Conservation (phyloP, 2,888 invertebrate genomes). For the Physocephala rufipes region DNA sequence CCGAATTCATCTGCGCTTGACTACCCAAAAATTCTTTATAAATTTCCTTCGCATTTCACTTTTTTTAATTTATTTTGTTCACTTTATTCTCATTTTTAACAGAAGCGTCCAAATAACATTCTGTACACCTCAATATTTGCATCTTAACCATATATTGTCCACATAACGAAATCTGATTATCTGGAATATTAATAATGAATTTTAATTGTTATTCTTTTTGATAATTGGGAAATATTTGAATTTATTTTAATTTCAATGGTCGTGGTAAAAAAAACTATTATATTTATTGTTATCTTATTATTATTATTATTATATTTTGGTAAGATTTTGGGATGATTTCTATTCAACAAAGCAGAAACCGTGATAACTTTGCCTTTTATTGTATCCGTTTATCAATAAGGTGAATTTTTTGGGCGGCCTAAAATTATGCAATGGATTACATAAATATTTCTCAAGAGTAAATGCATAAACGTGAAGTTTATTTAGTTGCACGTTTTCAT, state of each 20-base stretch:
- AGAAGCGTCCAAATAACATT: too few relatives aligned
- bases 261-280: too few relatives aligned
- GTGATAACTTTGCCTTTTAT: too few relatives aligned
- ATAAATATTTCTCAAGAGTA: too few relatives aligned
- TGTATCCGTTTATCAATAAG: neutral
- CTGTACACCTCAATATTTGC: neutral
- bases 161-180: neutral
- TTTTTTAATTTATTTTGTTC: too few relatives aligned
- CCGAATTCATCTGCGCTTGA: too few relatives aligned
- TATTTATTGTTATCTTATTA: too few relatives aligned
- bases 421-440: constrained; percentile 8
- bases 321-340: neutral
- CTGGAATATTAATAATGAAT: neutral
- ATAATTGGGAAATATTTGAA: neutral
- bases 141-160: neutral
- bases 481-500: neutral
- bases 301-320: neutral
- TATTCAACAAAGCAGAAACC: neutral
- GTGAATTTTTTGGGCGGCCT: constrained; percentile 13
- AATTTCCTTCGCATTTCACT: too few relatives aligned
- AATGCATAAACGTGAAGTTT: too few relatives aligned
- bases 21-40: too few relatives aligned
- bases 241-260: neutral
- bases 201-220: neutral
- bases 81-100: too few relatives aligned